phyloP scores from a whole-genome alignment of 2,113 vertebrate species.

The Psittacula cyanocephala region DNA sequence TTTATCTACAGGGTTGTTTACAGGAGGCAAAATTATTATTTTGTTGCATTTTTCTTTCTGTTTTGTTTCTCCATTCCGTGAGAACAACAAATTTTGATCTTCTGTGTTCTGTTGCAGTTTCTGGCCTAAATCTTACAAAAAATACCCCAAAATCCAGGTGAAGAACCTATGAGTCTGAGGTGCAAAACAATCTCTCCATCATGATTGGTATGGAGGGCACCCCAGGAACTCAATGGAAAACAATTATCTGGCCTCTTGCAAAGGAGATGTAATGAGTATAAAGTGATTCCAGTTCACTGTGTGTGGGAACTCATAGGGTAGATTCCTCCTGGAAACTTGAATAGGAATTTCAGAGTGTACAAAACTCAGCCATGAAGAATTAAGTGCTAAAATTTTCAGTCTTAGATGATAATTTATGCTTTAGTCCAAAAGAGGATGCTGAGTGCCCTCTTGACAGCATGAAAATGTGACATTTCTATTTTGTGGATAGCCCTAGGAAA shows the following conservation, averaged over 20 bases:
- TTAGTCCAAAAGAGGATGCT: background rate
- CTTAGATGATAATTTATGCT: background rate
- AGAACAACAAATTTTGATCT: background rate
- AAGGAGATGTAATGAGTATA: background rate
- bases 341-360: background rate
- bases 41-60: background rate
- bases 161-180: background rate
- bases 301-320: background rate
- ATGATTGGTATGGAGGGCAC: background rate
- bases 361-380: background rate
- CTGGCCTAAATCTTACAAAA: background rate
- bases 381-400: background rate
- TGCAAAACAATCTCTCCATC: background rate
- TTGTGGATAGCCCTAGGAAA: background rate
- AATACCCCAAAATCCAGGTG: background rate
- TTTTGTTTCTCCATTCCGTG: background rate
- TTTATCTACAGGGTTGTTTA: constrained; percentile 44
- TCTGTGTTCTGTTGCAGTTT: background rate
- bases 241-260: background rate
- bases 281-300: background rate
- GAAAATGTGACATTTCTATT: constrained; percentile 21
- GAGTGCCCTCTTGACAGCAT: background rate
- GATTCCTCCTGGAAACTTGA: background rate
- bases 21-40: background rate
- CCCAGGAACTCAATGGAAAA: background rate